Conservation (phyloP, 2,888 invertebrate genomes). For the Seira sanloemensis region DNA sequence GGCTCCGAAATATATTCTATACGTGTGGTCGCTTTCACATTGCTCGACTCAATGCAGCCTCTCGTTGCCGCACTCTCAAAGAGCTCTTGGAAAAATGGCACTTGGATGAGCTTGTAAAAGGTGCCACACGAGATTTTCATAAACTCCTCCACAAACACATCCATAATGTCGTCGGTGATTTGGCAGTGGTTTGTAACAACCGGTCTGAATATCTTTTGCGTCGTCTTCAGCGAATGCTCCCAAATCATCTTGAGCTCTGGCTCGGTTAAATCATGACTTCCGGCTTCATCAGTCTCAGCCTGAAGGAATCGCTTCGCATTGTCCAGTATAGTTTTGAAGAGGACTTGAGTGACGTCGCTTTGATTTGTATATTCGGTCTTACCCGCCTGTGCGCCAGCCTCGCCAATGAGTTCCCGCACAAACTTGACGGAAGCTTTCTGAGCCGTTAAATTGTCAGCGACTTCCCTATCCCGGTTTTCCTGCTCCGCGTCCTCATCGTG, state of each 20-base stretch:
- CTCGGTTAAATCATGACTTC: slow-evolving; percentile 31
- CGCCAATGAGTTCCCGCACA: slow-evolving; percentile 57
- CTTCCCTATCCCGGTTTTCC: slow-evolving; percentile 26
- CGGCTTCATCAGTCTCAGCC: slow-evolving; percentile 11
- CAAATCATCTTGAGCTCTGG: slow-evolving; percentile 52
- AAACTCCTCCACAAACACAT: slow-evolving; percentile 55
- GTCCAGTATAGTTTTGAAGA: slow-evolving; percentile 65
- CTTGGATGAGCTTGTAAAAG: slow-evolving; percentile 47
- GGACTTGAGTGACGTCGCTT: slow-evolving; percentile 62
- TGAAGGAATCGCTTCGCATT: slow-evolving; percentile 54
- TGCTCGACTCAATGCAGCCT: slow-evolving; percentile 32
- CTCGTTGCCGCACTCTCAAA: slow-evolving; percentile 41
- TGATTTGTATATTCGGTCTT: slow-evolving; percentile 49
- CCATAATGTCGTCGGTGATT: slow-evolving; percentile 34
- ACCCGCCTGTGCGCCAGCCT: slow-evolving; percentile 63
- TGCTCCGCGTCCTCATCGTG: slow-evolving; percentile 14
- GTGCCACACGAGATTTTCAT: slow-evolving; percentile 54
- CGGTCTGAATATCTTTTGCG: slow-evolving; percentile 49
- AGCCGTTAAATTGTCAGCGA: slow-evolving; percentile 41
- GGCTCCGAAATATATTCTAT: neutral
- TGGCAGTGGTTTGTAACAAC: slow-evolving; percentile 39
- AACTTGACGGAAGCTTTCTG: slow-evolving; percentile 44
- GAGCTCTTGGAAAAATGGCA: slow-evolving; percentile 56
- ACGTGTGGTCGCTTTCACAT: neutral
- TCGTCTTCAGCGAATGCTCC: slow-evolving; percentile 43